phyloP scores from a whole-genome alignment of 2,113 vertebrate genomes.

The Siniperca chuatsi region DNA sequence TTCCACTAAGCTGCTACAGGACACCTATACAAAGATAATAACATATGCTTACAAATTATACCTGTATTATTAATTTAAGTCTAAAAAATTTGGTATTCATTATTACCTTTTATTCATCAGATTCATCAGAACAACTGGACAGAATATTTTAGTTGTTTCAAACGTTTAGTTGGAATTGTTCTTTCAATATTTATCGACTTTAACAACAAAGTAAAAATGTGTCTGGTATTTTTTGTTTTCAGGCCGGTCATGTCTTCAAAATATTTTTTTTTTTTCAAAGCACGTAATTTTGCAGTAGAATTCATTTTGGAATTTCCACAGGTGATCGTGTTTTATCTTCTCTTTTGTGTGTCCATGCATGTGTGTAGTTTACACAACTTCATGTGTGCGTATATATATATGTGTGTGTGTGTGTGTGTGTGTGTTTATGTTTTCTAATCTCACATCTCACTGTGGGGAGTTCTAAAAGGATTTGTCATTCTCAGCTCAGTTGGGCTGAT shows the following conservation, averaged over 20 bases:
- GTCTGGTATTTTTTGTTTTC: conserved; percentile 22
- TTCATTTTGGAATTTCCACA: conserved; percentile 28
- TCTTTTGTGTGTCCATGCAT: conserved; percentile 28
- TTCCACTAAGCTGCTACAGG: background rate
- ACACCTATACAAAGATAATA: background rate
- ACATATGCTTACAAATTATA: background rate
- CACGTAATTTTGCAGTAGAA: conserved; percentile 15
- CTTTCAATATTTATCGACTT: conserved; percentile 2
- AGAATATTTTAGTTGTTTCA: conserved; percentile 13
- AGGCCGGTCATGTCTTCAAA: conserved; percentile 6
- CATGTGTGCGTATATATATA: background rate
- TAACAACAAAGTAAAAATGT: conserved; percentile 8
- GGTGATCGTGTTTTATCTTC: conserved; percentile 41
- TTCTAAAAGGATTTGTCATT: conserved; percentile 78
- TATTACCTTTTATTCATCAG: background rate
- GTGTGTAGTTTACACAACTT: conserved; percentile 21
- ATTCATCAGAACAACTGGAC: conserved; percentile 1
- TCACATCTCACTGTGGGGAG: conserved; percentile 62
- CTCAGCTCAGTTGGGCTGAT: conserved; percentile 74
- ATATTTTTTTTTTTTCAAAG: conserved; percentile 14
- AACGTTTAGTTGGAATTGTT: conserved; percentile 3
- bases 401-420: conserved; percentile 33
- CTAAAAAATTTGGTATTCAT: background rate
- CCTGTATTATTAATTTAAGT: conserved; percentile 1
- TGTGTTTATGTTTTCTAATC: conserved; percentile 68